Percentiles rank a stretch among this genome's conserved stretches.
These are phyloP conservation scores for Boleophthalmus pectinirostris DNA, from an alignment of 2,113 vertebrate genomes.

Conservation along the genomic window DNA sequence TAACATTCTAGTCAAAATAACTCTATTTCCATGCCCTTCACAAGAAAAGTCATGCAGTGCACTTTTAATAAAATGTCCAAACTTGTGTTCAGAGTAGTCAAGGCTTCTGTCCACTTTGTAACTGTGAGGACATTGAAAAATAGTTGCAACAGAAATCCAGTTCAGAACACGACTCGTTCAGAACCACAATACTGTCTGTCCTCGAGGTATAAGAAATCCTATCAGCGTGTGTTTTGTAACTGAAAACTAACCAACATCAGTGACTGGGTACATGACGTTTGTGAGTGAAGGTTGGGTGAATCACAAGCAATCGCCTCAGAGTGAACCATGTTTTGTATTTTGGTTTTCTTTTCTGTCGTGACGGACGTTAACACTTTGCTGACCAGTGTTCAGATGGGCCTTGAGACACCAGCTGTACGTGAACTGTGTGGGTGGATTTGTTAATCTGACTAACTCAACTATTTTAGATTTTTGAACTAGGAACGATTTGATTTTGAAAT, in stretches of 20 bases:
- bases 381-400: not conserved
- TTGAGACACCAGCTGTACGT: not conserved
- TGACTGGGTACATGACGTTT: not conserved
- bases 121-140: not conserved
- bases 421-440: not conserved
- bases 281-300: not conserved
- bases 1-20: not conserved
- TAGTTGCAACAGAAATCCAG: not conserved
- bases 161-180: not conserved
- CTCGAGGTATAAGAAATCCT: not conserved
- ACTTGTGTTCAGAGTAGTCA: not conserved
- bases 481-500: too few species aligned
- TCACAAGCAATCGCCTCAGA: too few species aligned
- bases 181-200: not conserved
- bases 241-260: not conserved
- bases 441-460: too few species aligned
- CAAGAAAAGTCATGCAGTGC: too few species aligned
- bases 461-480: too few species aligned
- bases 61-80: too few species aligned
- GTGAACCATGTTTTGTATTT: not conserved
- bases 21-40: too few species aligned
- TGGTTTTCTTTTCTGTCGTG: not conserved
- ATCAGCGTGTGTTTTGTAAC: not conserved
- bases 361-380: not conserved
- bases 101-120: not conserved